phyloP scores from a whole-genome alignment of 1,140 invertebrate genomes.

The Papilio glaucus region DNA sequence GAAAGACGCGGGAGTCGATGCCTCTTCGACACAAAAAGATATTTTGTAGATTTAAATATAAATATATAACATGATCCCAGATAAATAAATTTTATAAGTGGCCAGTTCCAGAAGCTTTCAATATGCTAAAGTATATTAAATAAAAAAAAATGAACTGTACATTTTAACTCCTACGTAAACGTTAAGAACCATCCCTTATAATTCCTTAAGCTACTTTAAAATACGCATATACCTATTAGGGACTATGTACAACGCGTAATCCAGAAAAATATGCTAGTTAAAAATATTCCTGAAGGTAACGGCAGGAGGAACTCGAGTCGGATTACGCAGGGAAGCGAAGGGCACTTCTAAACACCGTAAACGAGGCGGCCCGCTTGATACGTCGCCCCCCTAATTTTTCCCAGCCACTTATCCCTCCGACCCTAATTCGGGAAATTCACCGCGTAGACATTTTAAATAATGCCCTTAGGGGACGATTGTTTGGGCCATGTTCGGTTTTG shows the following conservation, averaged over 20 bases:
- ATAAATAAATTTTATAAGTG: too few relatives aligned
- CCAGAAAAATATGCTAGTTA: slow-evolving; percentile 4
- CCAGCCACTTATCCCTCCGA: slow-evolving; percentile 38
- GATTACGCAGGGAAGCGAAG: slow-evolving; percentile 9
- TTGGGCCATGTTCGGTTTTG: slow-evolving; percentile 28
- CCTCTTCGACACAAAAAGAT: too few relatives aligned
- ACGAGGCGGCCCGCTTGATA: slow-evolving; percentile 29
- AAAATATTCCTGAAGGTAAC: background rate
- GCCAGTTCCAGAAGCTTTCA: too few relatives aligned
- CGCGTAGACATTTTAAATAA: slow-evolving; percentile 39
- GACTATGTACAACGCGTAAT: background rate
- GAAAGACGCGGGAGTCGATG: too few relatives aligned
- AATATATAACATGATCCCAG: too few relatives aligned
- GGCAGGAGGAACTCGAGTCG: background rate
- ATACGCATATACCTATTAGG: background rate
- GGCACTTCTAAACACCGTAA: slow-evolving; percentile 31
- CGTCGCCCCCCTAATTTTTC: slow-evolving; percentile 36
- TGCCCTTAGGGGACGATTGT: slow-evolving; percentile 34
- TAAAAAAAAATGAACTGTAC: too few relatives aligned
- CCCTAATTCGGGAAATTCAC: slow-evolving; percentile 39
- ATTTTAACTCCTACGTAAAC: too few relatives aligned
- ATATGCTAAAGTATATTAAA: too few relatives aligned
- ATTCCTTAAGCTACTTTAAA: background rate
- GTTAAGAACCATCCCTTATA: background rate
- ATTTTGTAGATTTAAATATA: too few relatives aligned